Conservation (phyloP, 2,888 invertebrate species). For the Zygaena filipendulae region DNA sequence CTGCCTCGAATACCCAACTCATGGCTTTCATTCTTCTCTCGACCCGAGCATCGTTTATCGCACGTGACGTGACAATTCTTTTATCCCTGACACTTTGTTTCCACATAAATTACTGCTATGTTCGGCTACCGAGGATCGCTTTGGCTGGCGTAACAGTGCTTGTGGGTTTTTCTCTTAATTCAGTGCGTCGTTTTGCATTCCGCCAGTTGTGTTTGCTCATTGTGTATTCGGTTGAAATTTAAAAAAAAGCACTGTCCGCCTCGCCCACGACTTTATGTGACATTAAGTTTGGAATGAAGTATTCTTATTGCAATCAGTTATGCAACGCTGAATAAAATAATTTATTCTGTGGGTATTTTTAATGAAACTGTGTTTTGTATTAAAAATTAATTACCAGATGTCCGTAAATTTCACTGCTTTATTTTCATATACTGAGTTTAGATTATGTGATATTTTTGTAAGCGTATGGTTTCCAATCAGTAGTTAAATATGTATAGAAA, state of each 20-base stretch:
- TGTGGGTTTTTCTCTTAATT: conserved; percentile 26
- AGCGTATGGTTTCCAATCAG: no score
- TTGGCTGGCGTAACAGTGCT: conserved; percentile 34
- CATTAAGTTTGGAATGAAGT: conserved; percentile 60
- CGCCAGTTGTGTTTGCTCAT: conserved; percentile 64
- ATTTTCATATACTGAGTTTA: no score
- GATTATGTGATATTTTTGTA: no score
- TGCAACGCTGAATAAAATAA: conserved; percentile 59
- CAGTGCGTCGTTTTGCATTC: conserved; percentile 58
- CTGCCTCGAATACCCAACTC: conserved; percentile 25
- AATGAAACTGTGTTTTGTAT: no score
- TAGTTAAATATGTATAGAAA: no score
- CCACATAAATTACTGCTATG: conserved; percentile 49
- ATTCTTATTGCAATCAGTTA: conserved; percentile 56
- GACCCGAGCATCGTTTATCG: conserved; percentile 37
- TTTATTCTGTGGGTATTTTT: conserved; percentile 37
- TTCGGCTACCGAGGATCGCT: conserved; percentile 41
- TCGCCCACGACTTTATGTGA: conserved; percentile 65
- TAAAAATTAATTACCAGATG: no score
- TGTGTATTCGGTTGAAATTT: conserved; percentile 59
- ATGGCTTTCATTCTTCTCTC: conserved; percentile 30
- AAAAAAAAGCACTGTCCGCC: conserved; percentile 49
- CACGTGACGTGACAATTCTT: conserved; percentile 52
- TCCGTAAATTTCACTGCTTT: no score
- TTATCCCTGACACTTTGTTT: conserved; percentile 48